Base-by-base conservation (phyloP, 2,888 invertebrate genomes). In the Pseudococcus jackbeardsleyi region DNA sequence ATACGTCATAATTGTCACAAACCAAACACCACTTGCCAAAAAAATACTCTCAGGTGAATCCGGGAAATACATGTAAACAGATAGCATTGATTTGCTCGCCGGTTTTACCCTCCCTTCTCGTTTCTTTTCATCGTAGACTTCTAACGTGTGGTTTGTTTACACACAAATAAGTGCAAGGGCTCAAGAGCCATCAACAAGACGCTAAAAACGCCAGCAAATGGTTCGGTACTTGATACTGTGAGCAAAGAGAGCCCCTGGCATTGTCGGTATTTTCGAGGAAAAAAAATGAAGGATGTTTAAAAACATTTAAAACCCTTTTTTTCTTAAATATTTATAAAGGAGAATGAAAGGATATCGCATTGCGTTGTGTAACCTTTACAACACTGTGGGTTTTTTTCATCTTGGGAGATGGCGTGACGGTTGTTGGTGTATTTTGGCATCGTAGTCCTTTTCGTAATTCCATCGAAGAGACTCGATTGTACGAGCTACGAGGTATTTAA, bases 311-410 rank as follows among this genome's bases (percentile, higher is more conserved):
- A 54, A 54, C 54, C 54, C 54, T 54, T 54, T 54, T 50, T 54
- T 54, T 54, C 54, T 54, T 54, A 54, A 54, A 54, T 54, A 54
- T 54, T n/a, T 54, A 54, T n/a, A 54, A 17, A 54, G n/a, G n/a
- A n/a, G 17, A 7, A 54, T n/a, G n/a, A n/a, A 54, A 54, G 12
- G n/a, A n/a, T 4, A 54, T 54, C 54, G 54, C 54, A 7, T 54
- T 54, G 54, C 54, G n/a, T 54, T 54, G 54, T 54, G 54, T 54
- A 54, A 54, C 54, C 54, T 54, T 54, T 54, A 54, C 54, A 54
- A n/a, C n/a, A n/a, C 54, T 15, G n/a, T 42, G 42, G 42, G n/a
- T 54, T 54, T 54, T 17, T 50, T 50, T 50, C 17, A 1, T 50
- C 50, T n/a, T 54, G 15, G 7, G 54, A 54, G 17, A n/a, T 54